Conservation (phyloP, 2,797 vertebrate species). For the Hipposideros larvatus region DNA sequence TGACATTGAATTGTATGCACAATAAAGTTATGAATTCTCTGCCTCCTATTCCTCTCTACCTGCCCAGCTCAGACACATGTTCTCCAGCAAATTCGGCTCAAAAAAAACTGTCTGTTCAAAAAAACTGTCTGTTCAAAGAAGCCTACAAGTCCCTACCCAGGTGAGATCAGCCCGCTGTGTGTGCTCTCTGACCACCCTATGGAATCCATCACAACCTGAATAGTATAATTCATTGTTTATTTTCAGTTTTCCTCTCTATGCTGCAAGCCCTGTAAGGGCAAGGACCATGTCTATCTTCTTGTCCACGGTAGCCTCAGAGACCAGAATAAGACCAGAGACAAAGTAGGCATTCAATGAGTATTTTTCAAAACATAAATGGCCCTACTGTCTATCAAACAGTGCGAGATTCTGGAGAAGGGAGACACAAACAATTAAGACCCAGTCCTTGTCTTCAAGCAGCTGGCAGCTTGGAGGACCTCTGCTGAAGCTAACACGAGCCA, state of each 20-base stretch:
- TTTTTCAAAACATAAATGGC: neutral
- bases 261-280: neutral
- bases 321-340: neutral
- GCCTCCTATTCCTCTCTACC: neutral
- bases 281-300: neutral
- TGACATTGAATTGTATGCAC: neutral
- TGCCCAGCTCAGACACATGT: neutral
- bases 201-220: neutral
- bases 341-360: neutral
- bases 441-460: neutral
- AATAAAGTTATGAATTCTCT: neutral
- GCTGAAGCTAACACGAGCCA: neutral
- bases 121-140: neutral
- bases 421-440: neutral
- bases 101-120: neutral
- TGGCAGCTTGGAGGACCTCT: neutral
- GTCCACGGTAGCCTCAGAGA: neutral
- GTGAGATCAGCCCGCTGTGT: neutral
- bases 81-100: neutral
- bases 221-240: neutral
- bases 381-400: neutral
- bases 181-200: neutral
- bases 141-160: neutral
- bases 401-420: neutral
- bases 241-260: neutral